Evolutionary conservation across 1,140 invertebrate genomes (phyloP).

Genomic region (Nasonia longicornis): DNA sequence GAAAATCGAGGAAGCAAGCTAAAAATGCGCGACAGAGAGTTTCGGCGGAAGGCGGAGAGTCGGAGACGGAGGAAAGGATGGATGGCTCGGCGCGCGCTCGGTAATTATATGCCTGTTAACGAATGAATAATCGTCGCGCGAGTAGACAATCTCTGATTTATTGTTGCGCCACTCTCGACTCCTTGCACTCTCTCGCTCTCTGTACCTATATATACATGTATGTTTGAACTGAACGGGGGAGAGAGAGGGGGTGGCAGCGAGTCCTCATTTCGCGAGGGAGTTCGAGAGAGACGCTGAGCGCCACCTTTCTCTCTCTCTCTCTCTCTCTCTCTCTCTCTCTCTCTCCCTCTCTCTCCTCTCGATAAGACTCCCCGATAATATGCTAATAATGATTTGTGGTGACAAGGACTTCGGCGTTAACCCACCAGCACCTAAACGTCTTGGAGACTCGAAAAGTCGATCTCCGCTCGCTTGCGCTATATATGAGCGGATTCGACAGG

Average conservation of each 20-base stretch:
- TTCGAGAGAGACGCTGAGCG: slow-evolving; percentile 47
- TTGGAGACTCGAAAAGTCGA: slow-evolving; percentile 14
- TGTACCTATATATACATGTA: background rate
- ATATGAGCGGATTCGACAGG: too few species aligned
- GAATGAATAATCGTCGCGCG: slow-evolving; percentile 57
- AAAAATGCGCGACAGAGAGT: slow-evolving; percentile 1
- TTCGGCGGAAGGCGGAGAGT: slow-evolving; percentile 5
- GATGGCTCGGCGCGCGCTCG: slow-evolving; percentile 24
- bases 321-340: background rate
- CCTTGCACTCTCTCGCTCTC: background rate
- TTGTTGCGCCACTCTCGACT: slow-evolving; percentile 26
- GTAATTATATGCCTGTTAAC: slow-evolving; percentile 60
- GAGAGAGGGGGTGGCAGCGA: slow-evolving; percentile 35
- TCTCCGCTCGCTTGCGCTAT: too few species aligned
- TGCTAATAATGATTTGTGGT: slow-evolving; percentile 63
- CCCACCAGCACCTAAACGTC: slow-evolving; percentile 41
- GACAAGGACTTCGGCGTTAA: slow-evolving; percentile 58
- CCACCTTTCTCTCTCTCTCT: background rate
- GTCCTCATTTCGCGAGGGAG: slow-evolving; percentile 30
- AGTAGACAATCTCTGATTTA: slow-evolving; percentile 59
- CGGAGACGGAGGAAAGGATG: background rate
- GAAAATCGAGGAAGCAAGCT: background rate
- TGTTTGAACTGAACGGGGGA: background rate
- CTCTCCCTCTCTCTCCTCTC: slow-evolving; percentile 8
- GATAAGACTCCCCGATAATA: slow-evolving; percentile 62